phyloP scores from a whole-genome alignment of 2,888 invertebrate species.

The Phalangium opilio region DNA sequence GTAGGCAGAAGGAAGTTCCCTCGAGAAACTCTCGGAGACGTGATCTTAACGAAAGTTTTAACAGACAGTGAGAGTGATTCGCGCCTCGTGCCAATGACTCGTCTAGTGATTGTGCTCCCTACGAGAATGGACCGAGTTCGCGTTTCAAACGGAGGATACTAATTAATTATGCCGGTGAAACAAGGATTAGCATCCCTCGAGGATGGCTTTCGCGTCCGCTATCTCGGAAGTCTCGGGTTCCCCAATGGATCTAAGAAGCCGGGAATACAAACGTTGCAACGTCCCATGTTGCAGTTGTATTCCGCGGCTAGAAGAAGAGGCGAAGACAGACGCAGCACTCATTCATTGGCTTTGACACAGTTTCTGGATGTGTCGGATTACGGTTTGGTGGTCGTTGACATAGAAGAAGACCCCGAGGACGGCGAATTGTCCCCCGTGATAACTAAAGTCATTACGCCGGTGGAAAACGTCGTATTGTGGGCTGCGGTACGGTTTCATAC shows the following conservation, averaged over 20 bases:
- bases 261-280: constrained; percentile 17
- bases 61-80: no score
- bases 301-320: constrained; percentile 14
- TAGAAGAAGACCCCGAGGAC: constrained; percentile 4
- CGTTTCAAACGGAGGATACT: no score
- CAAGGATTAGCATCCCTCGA: not conserved
- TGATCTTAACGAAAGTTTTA: no score
- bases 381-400: constrained; percentile 19
- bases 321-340: constrained; percentile 23
- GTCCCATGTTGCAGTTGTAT: constrained; percentile 18
- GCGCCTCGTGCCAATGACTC: no score
- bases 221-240: constrained; percentile 16
- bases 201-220: constrained; percentile 15
- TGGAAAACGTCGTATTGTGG: constrained; percentile 19
- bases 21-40: no score
- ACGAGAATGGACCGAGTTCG: no score
- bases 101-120: no score
- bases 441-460: constrained; percentile 20
- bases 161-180: no score
- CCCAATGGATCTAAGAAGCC: constrained; percentile 8
- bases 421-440: constrained; percentile 10
- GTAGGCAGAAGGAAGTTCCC: no score
- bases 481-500: constrained; percentile 19
- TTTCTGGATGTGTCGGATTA: constrained; percentile 17
- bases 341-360: constrained; percentile 18